Evolutionary conservation across 1,140 invertebrate genomes (phyloP), one percentile per base, ranked within the genome.

Genomic region (Solenopsis fugax): DNA sequence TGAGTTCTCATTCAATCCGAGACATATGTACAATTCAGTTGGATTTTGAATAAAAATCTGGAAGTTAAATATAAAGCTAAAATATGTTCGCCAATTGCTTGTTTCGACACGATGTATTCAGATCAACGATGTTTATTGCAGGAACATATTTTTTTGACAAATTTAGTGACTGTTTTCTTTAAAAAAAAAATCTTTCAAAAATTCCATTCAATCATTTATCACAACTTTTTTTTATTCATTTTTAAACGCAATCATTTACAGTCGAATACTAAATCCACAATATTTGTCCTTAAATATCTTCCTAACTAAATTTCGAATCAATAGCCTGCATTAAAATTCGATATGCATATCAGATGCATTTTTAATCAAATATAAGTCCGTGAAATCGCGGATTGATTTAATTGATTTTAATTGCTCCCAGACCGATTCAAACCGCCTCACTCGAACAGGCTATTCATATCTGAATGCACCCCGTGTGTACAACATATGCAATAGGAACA

Each of bases 401-500:
- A 84, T 84, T 60, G 69, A 54, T 29, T 84, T 84, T 62, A 84
- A 84, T 84, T 45, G 54, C 54, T 73, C 67, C 29, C 56, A 60
- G 54, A 18, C 54, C 69, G 41, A 84, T 62, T 73, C 18, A 75
- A 84, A 84, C 37, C 54, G 29, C 56, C 45, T 48, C 56, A 37
- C 50, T 54, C 78, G 52, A 81, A 56, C n/a, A 60, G 41, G 69
- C 69, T 75, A 73, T 84, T 84, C 69, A 84, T 73, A 75, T 73
- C 56, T 73, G 69, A 75, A 75, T 60, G 69, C 56, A 73, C 48
- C 29, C 56, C 54, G 80, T 50, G 29, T 84, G 56, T 75, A 73
- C 69, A 84, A 75, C 69, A 62, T 84, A 75, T 73, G 69, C 54
- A 54, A 75, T 84, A 84, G 69, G 69, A 75, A 84, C 80, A 75